Evolutionary conservation across 2,113 vertebrate genomes (phyloP).

Genomic region (Syngnathus typhle): DNA sequence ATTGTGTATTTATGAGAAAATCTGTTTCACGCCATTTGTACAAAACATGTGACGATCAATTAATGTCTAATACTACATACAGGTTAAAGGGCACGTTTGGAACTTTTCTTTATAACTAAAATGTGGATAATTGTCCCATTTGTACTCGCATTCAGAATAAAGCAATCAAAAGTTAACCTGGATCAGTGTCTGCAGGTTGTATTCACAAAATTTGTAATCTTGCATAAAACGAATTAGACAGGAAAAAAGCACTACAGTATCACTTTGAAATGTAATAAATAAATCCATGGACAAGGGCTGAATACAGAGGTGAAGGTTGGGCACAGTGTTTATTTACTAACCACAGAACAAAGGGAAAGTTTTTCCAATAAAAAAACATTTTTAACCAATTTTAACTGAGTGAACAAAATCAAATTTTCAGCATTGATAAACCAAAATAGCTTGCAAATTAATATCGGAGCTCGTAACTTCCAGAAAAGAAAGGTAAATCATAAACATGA

Average conservation of each 20-base stretch:
- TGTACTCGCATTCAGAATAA: too few species aligned
- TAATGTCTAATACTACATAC: too few species aligned
- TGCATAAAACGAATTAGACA: too few species aligned
- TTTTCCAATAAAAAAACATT: neutral
- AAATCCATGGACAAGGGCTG: conserved; percentile 1
- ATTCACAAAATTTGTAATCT: too few species aligned
- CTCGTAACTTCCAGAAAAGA: neutral
- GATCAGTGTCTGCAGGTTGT: too few species aligned
- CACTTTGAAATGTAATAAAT: conserved; percentile 15
- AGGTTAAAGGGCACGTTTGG: too few species aligned
- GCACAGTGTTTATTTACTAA: neutral
- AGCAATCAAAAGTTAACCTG: too few species aligned
- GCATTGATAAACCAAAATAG: neutral
- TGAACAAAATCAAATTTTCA: neutral
- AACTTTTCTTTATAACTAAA: too few species aligned
- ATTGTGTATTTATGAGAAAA: too few species aligned
- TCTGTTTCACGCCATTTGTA: too few species aligned
- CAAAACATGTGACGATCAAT: too few species aligned
- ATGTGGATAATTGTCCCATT: too few species aligned
- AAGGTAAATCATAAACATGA: neutral
- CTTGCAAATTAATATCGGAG: neutral
- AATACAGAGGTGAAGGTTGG: neutral
- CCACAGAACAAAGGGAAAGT: neutral
- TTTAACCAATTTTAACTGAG: neutral
- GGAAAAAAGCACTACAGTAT: neutral